Evolutionary conservation across 2,888 invertebrate species (phyloP).

Genomic region (Cheilosia variabilis): DNA sequence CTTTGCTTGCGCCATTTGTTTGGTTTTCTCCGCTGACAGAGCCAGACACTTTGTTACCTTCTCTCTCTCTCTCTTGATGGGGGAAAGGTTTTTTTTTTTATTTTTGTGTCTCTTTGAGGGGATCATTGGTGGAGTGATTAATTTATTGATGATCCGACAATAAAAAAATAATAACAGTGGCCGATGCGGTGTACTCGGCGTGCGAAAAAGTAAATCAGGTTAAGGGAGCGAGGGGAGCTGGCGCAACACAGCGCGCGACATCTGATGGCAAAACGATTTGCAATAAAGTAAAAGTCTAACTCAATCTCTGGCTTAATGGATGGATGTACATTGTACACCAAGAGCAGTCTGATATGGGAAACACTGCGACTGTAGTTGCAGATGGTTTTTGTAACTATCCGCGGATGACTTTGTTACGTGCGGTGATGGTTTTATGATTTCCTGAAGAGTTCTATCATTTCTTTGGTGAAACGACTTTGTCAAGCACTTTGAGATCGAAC

Average conservation of each 20-base stretch:
- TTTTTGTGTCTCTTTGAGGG: not conserved
- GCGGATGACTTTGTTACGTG: slow-evolving; percentile 19
- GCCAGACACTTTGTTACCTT: not conserved
- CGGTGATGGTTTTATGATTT: slow-evolving; percentile 18
- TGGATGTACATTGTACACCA: slow-evolving; percentile 15
- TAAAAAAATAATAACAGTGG: slow-evolving; percentile 11
- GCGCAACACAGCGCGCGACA: slow-evolving; percentile 5
- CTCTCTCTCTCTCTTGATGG: not conserved
- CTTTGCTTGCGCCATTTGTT: slow-evolving; percentile 58
- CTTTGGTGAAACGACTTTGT: not conserved
- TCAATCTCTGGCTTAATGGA: slow-evolving; percentile 45
- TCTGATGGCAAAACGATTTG: slow-evolving; percentile 44
- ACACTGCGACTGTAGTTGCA: slow-evolving; percentile 8
- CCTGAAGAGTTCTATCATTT: not conserved
- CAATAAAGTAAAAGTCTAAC: slow-evolving; percentile 61
- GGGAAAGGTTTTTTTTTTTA: not conserved
- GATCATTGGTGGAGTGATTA: slow-evolving; percentile 54
- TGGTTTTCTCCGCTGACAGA: slow-evolving; percentile 26
- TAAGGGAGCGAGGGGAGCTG: slow-evolving; percentile 37
- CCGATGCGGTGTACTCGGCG: slow-evolving; percentile 1
- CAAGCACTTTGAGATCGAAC: too few species aligned
- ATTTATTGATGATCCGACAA: slow-evolving; percentile 57
- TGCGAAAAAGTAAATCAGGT: slow-evolving; percentile 55
- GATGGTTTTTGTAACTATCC: not conserved
- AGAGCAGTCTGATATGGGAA: slow-evolving; percentile 20